These are phyloP conservation scores for Colossoma macropomum DNA, from an alignment of 2,113 vertebrate species.

Conservation along the genomic window DNA sequence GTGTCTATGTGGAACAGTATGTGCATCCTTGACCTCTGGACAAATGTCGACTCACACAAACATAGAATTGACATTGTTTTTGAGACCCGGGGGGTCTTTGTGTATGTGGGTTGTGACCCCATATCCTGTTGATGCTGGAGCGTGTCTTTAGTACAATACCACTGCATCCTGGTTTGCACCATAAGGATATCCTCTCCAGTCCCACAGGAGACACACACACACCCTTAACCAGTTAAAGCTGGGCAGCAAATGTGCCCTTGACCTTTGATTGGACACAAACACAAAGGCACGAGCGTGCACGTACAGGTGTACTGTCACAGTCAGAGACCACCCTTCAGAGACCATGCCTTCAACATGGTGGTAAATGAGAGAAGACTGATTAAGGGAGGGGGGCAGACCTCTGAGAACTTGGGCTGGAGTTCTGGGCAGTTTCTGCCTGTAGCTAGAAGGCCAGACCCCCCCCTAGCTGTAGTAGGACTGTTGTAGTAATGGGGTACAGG, in stretches of 20 bases:
- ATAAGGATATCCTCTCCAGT: constrained; percentile 45
- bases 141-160: constrained; percentile 39
- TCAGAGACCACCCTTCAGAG: background rate
- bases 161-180: constrained; percentile 32
- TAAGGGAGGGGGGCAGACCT: too few species aligned
- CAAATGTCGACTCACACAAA: background rate
- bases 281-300: background rate
- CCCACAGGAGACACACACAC: constrained; percentile 6
- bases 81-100: background rate
- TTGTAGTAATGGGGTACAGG: too few species aligned
- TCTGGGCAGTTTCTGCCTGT: too few species aligned
- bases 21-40: constrained; percentile 14
- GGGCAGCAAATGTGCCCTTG: background rate
- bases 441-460: too few species aligned
- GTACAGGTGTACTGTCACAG: background rate
- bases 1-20: background rate
- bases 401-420: too few species aligned
- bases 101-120: constrained; percentile 15
- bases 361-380: too few species aligned
- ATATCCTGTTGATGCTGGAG: constrained; percentile 51
- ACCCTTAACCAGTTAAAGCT: background rate
- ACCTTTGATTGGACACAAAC: background rate
- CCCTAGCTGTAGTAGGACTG: too few species aligned
- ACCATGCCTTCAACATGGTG: too few species aligned
- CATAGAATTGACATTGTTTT: constrained; percentile 18